Base-by-base conservation (phyloP, 2,113 vertebrate species). In the Thamnophis sirtalis region DNA sequence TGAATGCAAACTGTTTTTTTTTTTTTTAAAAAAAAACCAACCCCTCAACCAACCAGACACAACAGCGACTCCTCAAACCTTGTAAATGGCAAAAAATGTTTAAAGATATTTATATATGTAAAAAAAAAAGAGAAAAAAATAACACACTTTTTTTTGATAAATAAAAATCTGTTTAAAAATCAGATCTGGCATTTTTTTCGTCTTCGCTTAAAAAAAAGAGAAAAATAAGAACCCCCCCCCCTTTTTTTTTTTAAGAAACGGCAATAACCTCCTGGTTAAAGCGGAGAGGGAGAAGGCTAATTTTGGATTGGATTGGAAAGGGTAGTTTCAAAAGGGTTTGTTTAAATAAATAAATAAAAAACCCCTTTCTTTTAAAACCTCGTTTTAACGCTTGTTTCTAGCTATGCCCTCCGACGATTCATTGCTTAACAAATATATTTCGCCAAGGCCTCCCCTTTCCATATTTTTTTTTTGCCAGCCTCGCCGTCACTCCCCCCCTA, bases 41-140 rank as follows among this genome's bases (percentile, higher is more conserved):
- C 58, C 60, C 21, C 68, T 38, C 11, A 54, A 87, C n/a, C 49
- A 90, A 48, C 68, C 6, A 88, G 58, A 92, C 50, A 91, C 91
- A 92, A 92, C 91, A 92, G 53, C 68, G 54, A 92, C 43, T 92
- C 91, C 91, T 92, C 91, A 92, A 49, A 97, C 98, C 98, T 98
- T 99, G 97, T 98, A 98, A 99, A 99, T 97, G 97, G 97, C 97
- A 98, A 96, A 98, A 98, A 98, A 98, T 98, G 98, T 98, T 98
- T 98, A 98, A 98, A 98, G 98, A 99, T 99, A 99, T 99, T 99
- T 99, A 99, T 99, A 99, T 99, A 99, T 99, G 99, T 99, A 98
- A 98, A 98, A 33, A 91, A 58, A 50, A 91, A 49, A 58, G n/a
- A 73, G n/a, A 80, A 80, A 80, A 73, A 80, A 80, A 80, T 21